Evolutionary conservation across 1,140 invertebrate species (phyloP).

Genomic region (Trachymyrmex cornetzi): DNA sequence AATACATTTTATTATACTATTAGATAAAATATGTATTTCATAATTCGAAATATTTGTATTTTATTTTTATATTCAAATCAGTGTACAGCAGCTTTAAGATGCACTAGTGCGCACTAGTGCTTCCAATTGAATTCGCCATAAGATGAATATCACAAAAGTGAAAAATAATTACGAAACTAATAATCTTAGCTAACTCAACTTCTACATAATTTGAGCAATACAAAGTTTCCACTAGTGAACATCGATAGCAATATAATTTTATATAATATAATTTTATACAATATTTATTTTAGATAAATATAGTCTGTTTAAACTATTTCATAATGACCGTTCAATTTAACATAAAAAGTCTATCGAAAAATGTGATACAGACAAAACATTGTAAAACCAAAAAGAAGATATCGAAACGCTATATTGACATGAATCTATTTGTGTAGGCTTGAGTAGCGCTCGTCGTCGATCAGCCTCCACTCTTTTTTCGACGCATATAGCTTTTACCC

Average conservation of each 20-base stretch:
- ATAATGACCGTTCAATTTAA: background rate
- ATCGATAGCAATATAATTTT: background rate
- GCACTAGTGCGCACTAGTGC: too few species aligned
- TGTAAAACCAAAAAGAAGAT: background rate
- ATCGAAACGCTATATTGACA: conserved; percentile 1
- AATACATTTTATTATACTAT: too few species aligned
- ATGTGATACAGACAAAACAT: background rate
- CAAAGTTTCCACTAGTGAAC: background rate
- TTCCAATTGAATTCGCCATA: too few species aligned
- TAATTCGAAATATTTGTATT: too few species aligned
- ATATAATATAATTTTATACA: background rate
- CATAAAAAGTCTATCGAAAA: background rate
- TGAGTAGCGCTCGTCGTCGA: conserved; percentile 3
- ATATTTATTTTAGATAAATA: conserved; percentile 2
- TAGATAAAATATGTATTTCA: too few species aligned
- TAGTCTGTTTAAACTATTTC: background rate
- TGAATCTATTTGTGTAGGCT: conserved; percentile 7
- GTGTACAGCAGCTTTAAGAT: too few species aligned
- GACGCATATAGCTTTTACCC: background rate
- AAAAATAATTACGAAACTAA: background rate
- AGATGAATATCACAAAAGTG: background rate
- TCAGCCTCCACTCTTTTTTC: background rate
- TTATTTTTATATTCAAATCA: too few species aligned
- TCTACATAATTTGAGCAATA: background rate
- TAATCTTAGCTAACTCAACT: background rate